Percentiles rank a stretch among this genome's conserved stretches.
Conservation (phyloP, 2,113 vertebrate species). For the Anseranas semipalmata region DNA sequence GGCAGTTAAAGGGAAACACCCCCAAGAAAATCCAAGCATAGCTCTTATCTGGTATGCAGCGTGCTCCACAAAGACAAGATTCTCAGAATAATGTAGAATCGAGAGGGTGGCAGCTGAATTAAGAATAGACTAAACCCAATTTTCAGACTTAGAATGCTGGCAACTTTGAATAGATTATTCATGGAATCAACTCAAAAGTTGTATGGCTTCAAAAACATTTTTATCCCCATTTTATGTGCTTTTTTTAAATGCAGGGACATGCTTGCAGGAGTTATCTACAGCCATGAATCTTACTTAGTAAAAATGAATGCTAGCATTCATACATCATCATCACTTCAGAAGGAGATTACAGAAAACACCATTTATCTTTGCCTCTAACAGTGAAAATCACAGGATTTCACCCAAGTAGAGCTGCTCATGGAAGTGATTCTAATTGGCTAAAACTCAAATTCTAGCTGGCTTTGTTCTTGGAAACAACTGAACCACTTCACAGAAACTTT, state of each 20-base stretch:
- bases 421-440: neutral
- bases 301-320: conserved; percentile 54
- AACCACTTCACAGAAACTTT: conserved; percentile 25
- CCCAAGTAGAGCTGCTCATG: neutral
- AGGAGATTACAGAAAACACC: conserved; percentile 35
- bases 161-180: neutral
- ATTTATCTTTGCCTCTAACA: conserved; percentile 39
- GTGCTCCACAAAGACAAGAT: neutral
- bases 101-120: too few species aligned
- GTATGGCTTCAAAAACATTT: neutral
- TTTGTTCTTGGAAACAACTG: conserved; percentile 57
- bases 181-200: conserved; percentile 1
- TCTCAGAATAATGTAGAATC: neutral
- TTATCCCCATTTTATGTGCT: neutral
- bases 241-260: neutral
- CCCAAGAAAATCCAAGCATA: neutral
- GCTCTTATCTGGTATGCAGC: neutral
- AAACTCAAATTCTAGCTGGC: conserved; percentile 15
- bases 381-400: conserved; percentile 31
- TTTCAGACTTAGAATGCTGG: neutral
- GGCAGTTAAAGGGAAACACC: neutral
- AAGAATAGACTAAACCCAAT: neutral
- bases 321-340: conserved; percentile 43
- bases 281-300: conserved; percentile 36
- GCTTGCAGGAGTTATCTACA: conserved; percentile 33